Conservation (phyloP, 2,888 invertebrate genomes). For the Cenopis cana region DNA sequence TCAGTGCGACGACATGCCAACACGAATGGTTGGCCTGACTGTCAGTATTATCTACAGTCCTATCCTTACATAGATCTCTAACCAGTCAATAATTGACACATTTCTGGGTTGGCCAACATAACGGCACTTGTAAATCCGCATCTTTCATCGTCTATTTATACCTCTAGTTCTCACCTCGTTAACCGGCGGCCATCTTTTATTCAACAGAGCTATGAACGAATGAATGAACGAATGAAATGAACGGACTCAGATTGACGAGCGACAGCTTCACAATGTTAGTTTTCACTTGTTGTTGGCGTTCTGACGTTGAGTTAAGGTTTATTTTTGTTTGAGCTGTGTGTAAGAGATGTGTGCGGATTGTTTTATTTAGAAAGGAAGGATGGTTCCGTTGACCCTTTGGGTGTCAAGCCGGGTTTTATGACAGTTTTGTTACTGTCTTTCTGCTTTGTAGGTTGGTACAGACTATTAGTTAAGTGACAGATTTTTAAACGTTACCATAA, state of each 20-base stretch:
- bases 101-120: constrained; percentile 30
- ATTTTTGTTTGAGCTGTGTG: neutral
- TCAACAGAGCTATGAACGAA: constrained; percentile 68
- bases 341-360: constrained; percentile 44
- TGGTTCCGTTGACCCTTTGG: constrained; percentile 44
- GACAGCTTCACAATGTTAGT: constrained; percentile 23
- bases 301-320: constrained; percentile 3
- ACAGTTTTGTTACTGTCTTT: constrained; percentile 28
- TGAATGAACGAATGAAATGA: constrained; percentile 57
- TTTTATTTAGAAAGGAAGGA: constrained; percentile 48
- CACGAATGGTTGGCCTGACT: neutral
- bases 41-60: neutral
- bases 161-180: constrained; percentile 62
- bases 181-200: constrained; percentile 68
- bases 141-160: constrained; percentile 33
- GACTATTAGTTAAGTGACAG: constrained; percentile 5
- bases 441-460: neutral
- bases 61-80: neutral
- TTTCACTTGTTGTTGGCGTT: neutral
- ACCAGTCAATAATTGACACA: constrained; percentile 3
- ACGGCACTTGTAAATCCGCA: constrained; percentile 25
- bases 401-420: constrained; percentile 37
- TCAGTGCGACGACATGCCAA: no score
- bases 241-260: constrained; percentile 47
- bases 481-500: neutral